Evolutionary conservation across 2,888 invertebrate species (phyloP), one percentile per base, ranked within the genome.

Genomic region (Hydriomena furcata): DNA sequence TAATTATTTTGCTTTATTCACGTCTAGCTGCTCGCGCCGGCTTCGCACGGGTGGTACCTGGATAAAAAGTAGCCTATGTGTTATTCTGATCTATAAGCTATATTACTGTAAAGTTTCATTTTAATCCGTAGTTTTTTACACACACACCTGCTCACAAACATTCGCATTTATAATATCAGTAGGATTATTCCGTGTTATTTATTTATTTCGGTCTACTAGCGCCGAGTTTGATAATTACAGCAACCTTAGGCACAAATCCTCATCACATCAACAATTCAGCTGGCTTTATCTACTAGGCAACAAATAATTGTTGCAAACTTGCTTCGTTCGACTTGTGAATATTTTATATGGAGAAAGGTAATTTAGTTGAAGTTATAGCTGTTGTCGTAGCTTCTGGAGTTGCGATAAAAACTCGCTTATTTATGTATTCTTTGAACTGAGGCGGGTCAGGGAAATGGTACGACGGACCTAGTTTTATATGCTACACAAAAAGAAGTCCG

Each of bases 321-420:
- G 55, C 52, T 58, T 64, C 52, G 63, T 64, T 63, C 60, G 46
- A 48, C 52, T 40, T 54, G 56, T 72, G 65, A 76, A 76, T 74
- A 70, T 68, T 73, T 68, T 60, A 74, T 69, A 53, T 59, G 67
- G 55, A 55, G 53, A 52, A 46, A 64, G 63, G 68, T 66, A 65
- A 69, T 71, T 71, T 63, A 59, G 59, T 56, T 47, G 56, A 55
- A 65, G 64, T 69, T 67, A 65, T 65, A 52, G 66, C 56, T 58
- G 61, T 60, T 54, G 49, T 58, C 55, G 49, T 65, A 53, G 55
- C 54, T 66, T 55, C 58, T 59, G 60, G 59, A 63, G 62, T 63
- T 51, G 58, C 59, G 59, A 58, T 48, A 61, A 64, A 64, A 66
- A 66, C 40, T 58, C 46, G 44, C 25, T 71, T 62, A 66, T 52